Conservation (phyloP, 1,140 invertebrate species). For the Acromyrmex heyeri region DNA sequence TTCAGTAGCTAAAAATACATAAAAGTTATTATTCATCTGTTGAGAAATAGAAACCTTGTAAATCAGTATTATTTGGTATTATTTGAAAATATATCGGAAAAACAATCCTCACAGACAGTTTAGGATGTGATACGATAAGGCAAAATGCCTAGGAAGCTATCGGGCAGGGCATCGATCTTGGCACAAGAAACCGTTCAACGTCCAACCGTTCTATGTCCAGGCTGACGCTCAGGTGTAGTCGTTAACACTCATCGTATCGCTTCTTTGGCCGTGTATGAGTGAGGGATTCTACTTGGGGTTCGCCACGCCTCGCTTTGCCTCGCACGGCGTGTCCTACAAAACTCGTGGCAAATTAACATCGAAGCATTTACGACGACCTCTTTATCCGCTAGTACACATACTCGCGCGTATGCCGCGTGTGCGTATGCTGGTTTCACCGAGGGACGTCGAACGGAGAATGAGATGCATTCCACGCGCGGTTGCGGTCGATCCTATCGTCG, state of each 20-base stretch:
- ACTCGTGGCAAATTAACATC: slow-evolving; percentile 59
- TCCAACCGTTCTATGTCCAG: slow-evolving; percentile 29
- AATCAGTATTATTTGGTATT: too few relatives aligned
- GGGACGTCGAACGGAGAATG: slow-evolving; percentile 41
- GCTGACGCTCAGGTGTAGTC: slow-evolving; percentile 26
- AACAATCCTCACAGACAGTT: background rate
- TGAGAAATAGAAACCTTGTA: too few relatives aligned
- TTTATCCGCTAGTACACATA: slow-evolving; percentile 50
- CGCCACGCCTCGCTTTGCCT: slow-evolving; percentile 12
- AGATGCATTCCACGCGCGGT: slow-evolving; percentile 49
- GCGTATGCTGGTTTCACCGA: slow-evolving; percentile 34
- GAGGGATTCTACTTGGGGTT: background rate
- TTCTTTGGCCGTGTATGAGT: slow-evolving; percentile 4
- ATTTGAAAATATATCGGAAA: background rate
- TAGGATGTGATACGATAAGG: too few relatives aligned
- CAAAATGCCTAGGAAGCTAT: slow-evolving; percentile 63
- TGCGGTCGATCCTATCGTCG: slow-evolving; percentile 26
- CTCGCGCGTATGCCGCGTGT: background rate
- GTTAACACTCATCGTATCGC: slow-evolving; percentile 7
- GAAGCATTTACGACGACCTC: slow-evolving; percentile 62
- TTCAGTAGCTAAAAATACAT: too few relatives aligned
- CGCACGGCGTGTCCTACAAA: slow-evolving; percentile 59
- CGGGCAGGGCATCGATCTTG: slow-evolving; percentile 79
- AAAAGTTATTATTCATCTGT: too few relatives aligned
- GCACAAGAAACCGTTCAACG: slow-evolving; percentile 78